These are phyloP conservation scores for Apostichopus leukothele DNA, from an alignment of 53 echinoderm and acorn worm genomes.

Conservation along the genomic window DNA sequence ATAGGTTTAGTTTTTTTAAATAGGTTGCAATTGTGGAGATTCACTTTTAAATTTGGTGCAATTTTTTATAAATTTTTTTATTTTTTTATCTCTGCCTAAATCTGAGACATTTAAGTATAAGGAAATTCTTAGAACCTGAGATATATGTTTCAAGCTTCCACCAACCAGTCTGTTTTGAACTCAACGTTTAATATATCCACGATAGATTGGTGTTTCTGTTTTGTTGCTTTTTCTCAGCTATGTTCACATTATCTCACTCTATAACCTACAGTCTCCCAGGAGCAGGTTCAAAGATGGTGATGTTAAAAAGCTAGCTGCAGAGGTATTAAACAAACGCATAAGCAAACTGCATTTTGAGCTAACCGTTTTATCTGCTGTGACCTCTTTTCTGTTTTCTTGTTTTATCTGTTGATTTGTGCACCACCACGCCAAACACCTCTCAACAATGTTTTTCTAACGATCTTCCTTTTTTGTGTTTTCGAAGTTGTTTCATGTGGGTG, in stretches of 20 bases:
- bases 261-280: constrained; percentile 37
- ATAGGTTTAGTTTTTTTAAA: too few relatives aligned
- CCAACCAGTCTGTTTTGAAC: neutral
- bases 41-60: too few relatives aligned
- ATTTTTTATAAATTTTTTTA: too few relatives aligned
- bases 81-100: too few relatives aligned
- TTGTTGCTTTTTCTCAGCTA: neutral
- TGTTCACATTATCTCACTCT: constrained; percentile 19
- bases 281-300: constrained; percentile 26
- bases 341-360: constrained; percentile 17
- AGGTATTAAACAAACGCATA: constrained; percentile 27
- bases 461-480: neutral
- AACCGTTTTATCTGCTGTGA: constrained; percentile 26
- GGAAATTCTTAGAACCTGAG: too few relatives aligned
- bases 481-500: neutral
- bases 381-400: neutral
- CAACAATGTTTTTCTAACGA: neutral
- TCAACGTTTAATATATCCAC: constrained; percentile 6
- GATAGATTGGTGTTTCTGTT: constrained; percentile 6
- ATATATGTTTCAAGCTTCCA: too few relatives aligned
- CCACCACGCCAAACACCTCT: neutral
- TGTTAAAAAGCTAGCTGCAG: constrained; percentile 16
- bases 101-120: too few relatives aligned
- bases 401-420: neutral
- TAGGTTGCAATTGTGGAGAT: too few relatives aligned